A percentile compares a stretch with the other conserved stretches of the same genome.
phyloP scores from a whole-genome alignment of 2,888 invertebrate species.

The Biston betularia region DNA sequence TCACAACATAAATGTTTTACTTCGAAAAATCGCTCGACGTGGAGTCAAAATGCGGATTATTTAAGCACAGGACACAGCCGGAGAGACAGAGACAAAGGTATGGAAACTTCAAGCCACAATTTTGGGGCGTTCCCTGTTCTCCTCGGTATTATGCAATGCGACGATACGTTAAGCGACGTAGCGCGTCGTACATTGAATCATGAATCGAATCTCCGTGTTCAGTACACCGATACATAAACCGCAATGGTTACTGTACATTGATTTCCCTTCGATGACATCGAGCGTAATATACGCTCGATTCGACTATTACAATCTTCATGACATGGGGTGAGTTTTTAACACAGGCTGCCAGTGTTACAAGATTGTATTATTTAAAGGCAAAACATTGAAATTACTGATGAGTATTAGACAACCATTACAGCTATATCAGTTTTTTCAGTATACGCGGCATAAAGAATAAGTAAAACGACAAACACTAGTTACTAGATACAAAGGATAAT shows the following conservation, averaged over 20 bases:
- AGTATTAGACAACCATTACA: neutral
- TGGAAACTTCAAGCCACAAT: slow-evolving; percentile 53
- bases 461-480: too few relatives aligned
- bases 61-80: slow-evolving; percentile 57
- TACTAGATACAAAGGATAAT: too few relatives aligned
- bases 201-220: slow-evolving; percentile 1
- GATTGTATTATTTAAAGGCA: neutral
- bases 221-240: slow-evolving; percentile 6
- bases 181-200: slow-evolving; percentile 33
- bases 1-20: slow-evolving; percentile 25
- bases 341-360: slow-evolving; percentile 15
- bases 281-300: neutral
- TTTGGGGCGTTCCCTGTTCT: slow-evolving; percentile 70
- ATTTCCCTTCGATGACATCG: slow-evolving; percentile 19
- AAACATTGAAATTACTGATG: neutral
- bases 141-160: slow-evolving; percentile 44
- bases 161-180: slow-evolving; percentile 26
- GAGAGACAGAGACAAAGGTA: slow-evolving; percentile 73
- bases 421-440: too few relatives aligned
- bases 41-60: slow-evolving; percentile 60
- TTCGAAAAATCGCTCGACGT: slow-evolving; percentile 53
- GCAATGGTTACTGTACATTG: slow-evolving; percentile 38
- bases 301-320: neutral
- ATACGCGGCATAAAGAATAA: too few relatives aligned
- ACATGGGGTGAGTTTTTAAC: slow-evolving; percentile 13